A percentile compares a stretch with the other conserved stretches of the same genome.
phyloP scores from a whole-genome alignment of 2,888 invertebrate genomes.

The Perizoma flavofasciatum region DNA sequence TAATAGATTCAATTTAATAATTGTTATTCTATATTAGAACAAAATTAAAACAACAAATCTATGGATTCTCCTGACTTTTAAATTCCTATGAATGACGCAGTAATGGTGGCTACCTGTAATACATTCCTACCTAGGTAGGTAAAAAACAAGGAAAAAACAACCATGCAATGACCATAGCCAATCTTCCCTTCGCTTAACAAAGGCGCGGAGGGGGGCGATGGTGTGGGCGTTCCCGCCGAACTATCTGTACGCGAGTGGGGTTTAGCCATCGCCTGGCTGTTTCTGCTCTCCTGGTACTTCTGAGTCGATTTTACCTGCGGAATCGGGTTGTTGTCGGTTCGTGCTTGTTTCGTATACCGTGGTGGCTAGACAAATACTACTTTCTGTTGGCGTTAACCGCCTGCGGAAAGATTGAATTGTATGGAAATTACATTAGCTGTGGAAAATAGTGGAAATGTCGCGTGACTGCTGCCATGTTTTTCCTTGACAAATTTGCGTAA shows the following conservation, averaged over 20 bases:
- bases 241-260: slow-evolving; percentile 29
- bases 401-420: no score
- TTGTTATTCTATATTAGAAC: no score
- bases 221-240: slow-evolving; percentile 58
- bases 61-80: not conserved
- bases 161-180: slow-evolving; percentile 33
- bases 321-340: slow-evolving; percentile 19
- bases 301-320: slow-evolving; percentile 61
- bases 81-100: slow-evolving; percentile 11
- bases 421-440: no score
- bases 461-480: no score
- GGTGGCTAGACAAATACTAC: no score
- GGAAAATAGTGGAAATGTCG: no score
- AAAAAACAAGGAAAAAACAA: slow-evolving; percentile 35
- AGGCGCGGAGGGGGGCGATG: slow-evolving; percentile 53
- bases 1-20: no score
- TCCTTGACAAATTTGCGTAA: no score
- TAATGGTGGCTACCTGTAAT: slow-evolving; percentile 22
- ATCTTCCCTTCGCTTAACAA: slow-evolving; percentile 39
- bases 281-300: slow-evolving; percentile 64
- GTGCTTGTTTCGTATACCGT: slow-evolving; percentile 5
- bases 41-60: no score
- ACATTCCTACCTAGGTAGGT: slow-evolving; percentile 16
- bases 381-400: no score
- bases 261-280: slow-evolving; percentile 34